Evolutionary conservation across 2,797 vertebrate genomes (phyloP), one percentile per base, ranked within the genome.

Genomic region (Chaunax sp.): DNA sequence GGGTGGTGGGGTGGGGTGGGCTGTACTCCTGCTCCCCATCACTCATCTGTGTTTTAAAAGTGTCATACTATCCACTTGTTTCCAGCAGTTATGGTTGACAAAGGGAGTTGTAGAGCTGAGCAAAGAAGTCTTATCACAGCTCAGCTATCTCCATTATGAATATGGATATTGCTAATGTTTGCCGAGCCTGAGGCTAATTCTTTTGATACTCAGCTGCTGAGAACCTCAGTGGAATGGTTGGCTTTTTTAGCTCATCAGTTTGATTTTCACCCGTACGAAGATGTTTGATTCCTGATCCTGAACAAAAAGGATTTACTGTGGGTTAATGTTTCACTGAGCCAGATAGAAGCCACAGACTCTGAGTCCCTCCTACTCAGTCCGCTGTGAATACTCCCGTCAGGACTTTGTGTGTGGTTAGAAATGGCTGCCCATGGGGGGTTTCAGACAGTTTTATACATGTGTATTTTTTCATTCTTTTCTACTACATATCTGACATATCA

Each of bases 321-420:
- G 79, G 85, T 91, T 92, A 88, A 90, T 86, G 81, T 87, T 89
- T 90, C 69, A 87, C 88, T 40, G 65, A 89, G 77, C 79, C 37
- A 18, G 43, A 64, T 72, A 78, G 72, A 75, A 76, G 72, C 72
- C 69, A 57, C 80, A 83, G 71, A 74, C 72, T 65, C 62, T 35
- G 26, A 46, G 83, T 80, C 74, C 72, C 77, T 87, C 72, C 77
- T 58, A 73, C 73, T 63, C 78, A 50, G 53, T 57, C 74, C 63
- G 55, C 63, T 52, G 82, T 64, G 84, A 77, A 72, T 74, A 40
- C 56, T 51, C 50, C 76, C 72, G 72, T 33, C 2, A 30, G 80
- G 86, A 84, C 58, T 38, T 59, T 52, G 57, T 43, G 70, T 70
- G 63, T 66, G 65, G 61, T 81, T 81, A 59, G 74, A 75, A 84